phyloP scores from a whole-genome alignment of 2,113 vertebrate species.

The Oncorhynchus masou region DNA sequence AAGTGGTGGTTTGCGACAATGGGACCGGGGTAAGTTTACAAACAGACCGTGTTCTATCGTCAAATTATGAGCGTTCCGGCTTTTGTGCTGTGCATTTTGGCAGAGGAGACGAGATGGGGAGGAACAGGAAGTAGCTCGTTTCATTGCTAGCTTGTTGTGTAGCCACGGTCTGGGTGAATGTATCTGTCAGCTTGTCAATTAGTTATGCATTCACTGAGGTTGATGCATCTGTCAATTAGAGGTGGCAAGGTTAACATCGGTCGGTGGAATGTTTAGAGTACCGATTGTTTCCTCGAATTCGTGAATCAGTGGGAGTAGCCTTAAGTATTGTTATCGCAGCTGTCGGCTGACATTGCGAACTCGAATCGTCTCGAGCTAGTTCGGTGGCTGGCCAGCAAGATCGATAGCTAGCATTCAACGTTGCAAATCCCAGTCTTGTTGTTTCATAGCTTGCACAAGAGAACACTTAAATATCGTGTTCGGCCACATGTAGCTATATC shows the following conservation, averaged over 20 bases:
- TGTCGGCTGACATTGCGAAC: conserved; percentile 4
- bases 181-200: conserved; percentile 46
- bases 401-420: background rate
- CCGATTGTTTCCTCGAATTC: no score
- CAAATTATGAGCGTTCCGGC: background rate
- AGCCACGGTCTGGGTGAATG: conserved; percentile 40
- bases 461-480: no score
- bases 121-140: conserved; percentile 52
- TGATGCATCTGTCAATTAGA: background rate
- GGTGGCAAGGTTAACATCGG: no score
- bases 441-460: no score
- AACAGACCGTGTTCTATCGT: no score
- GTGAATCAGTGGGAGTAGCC: no score
- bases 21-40: conserved; percentile 83
- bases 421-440: no score
- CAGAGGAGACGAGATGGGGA: background rate
- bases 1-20: conserved; percentile 90
- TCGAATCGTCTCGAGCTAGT: conserved; percentile 6
- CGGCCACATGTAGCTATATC: no score
- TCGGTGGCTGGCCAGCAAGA: background rate
- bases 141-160: conserved; percentile 26
- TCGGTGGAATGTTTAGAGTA: no score
- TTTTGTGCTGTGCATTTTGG: background rate
- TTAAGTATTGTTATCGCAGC: background rate
- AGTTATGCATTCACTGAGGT: background rate